Percentiles rank a stretch among this genome's conserved stretches.
Evolutionary conservation across 2,797 vertebrate genomes (phyloP).

Genomic region (Xyrichtys novacula): DNA sequence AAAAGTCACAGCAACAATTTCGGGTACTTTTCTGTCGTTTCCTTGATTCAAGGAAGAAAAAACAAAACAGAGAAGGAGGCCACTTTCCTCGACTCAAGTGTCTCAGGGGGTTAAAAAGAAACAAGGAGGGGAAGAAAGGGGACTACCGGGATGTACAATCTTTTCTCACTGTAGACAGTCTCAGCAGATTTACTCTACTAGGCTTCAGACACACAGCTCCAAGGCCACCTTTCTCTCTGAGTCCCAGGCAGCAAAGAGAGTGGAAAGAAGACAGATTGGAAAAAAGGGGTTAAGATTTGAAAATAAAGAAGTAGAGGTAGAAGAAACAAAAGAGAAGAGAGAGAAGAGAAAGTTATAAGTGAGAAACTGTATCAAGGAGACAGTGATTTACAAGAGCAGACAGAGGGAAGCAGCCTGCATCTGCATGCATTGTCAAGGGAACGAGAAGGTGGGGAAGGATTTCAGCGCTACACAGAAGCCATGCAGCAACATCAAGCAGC

Average conservation of each 20-base stretch:
- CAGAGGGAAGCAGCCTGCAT: slow-evolving; percentile 42
- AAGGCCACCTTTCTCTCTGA: slow-evolving; percentile 95
- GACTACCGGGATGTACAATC: slow-evolving; percentile 79
- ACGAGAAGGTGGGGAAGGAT: slow-evolving; percentile 44
- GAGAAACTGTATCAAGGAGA: slow-evolving; percentile 40
- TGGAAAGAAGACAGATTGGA: slow-evolving; percentile 36
- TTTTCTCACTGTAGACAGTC: slow-evolving; percentile 88
- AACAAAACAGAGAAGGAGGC: slow-evolving; percentile 83
- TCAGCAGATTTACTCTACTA: slow-evolving; percentile 91
- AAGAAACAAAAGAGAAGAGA: slow-evolving; percentile 25
- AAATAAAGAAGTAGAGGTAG: slow-evolving; percentile 10
- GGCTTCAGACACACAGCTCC: slow-evolving; percentile 93
- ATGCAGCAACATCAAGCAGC: slow-evolving; percentile 71
- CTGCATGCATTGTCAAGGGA: slow-evolving; percentile 60
- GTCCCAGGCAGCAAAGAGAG: slow-evolving; percentile 71
- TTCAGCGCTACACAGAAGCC: slow-evolving; percentile 65
- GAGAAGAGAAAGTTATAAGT: slow-evolving; percentile 40
- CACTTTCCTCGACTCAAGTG: slow-evolving; percentile 89
- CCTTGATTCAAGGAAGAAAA: slow-evolving; percentile 99
- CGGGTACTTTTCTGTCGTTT: slow-evolving; percentile 87
- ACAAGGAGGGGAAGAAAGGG: slow-evolving; percentile 28
- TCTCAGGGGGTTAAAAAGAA: slow-evolving; percentile 72
- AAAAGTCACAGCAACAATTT: slow-evolving; percentile 79
- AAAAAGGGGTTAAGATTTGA: slow-evolving; percentile 28
- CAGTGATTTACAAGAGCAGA: slow-evolving; percentile 24